Evolutionary conservation across 2,888 invertebrate species (phyloP), one percentile per base, ranked within the genome.

Genomic region (Heteromurus nitidus): DNA sequence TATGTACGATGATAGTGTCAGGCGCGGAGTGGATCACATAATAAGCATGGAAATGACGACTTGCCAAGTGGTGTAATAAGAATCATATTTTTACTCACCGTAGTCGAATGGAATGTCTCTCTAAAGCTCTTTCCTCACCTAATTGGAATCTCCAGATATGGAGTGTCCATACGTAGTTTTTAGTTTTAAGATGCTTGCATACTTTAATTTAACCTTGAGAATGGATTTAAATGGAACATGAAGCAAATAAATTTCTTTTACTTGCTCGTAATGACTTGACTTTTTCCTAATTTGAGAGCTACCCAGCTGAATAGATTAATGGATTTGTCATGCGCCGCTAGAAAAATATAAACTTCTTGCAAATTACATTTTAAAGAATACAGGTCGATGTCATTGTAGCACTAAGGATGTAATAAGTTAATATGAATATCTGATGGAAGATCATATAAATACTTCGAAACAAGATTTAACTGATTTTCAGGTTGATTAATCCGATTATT

Each of bases 121-220:
- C n/a, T n/a, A n/a, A n/a, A n/a, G n/a, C n/a, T n/a, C n/a, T n/a
- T n/a, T n/a, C n/a, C n/a, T n/a, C n/a, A n/a, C n/a, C n/a, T 74
- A 74, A 65, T 74, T 50, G 74, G 36, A 50, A 53, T 74, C 65
- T 74, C 74, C 74, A 74, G 74, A 65, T 74, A 65, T 74, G 74
- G 74, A 31, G 30, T 13, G n/a, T 22, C 47, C 53, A 31, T 18
- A 47, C 13, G 47, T 20, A 70, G n/a, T n/a, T n/a, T n/a, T n/a
- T n/a, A n/a, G n/a, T n/a, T n/a, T n/a, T n/a, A n/a, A n/a, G n/a
- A n/a, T 55, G 26, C 22, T 28, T 28, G 26, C 44, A 13, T 60
- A 26, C 3, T 62, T 42, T n/a, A 11, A 16, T 9, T 9, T 9
- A 24, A 65, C 74, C 74, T 74, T 74, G 65, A 74, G 53, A 65